Percentiles rank a stretch among this genome's conserved stretches.
Conservation (phyloP, 2,888 invertebrate species). For the Acanthosepion lycidas region DNA sequence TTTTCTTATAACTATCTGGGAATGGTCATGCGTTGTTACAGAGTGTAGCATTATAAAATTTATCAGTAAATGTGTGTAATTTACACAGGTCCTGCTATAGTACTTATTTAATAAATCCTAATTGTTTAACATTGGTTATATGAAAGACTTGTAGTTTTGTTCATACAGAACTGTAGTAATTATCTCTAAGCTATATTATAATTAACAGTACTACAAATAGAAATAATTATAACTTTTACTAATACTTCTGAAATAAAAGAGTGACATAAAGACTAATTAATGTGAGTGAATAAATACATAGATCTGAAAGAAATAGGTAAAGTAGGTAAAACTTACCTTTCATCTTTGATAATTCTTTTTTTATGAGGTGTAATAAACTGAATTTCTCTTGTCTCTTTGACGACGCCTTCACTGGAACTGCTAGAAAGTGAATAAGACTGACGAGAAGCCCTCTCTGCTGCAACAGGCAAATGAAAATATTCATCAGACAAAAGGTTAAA, state of each 20-base stretch:
- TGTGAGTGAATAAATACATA: neutral
- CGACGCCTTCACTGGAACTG: conserved; percentile 58
- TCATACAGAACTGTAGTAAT: too few relatives aligned
- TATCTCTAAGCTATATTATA: too few relatives aligned
- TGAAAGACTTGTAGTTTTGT: too few relatives aligned
- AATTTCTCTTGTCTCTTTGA: conserved; percentile 55
- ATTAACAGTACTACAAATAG: too few relatives aligned
- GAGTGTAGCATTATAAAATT: too few relatives aligned
- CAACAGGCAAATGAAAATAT: conserved; percentile 15
- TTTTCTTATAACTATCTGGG: too few relatives aligned
- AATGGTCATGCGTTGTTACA: too few relatives aligned
- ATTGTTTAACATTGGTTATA: too few relatives aligned
- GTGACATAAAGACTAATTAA: conserved; percentile 23
- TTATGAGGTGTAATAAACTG: conserved; percentile 58
- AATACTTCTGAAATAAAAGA: neutral
- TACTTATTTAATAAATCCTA: too few relatives aligned
- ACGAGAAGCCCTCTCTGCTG: conserved; percentile 49
- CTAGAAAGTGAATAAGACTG: conserved; percentile 63
- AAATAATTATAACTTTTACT: neutral
- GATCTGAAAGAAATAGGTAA: neutral
- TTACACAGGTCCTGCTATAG: too few relatives aligned
- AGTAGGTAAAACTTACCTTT: conserved; percentile 55
- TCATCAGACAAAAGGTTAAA: conserved; percentile 42
- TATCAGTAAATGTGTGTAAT: too few relatives aligned
- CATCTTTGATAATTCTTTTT: conserved; percentile 55